phyloP scores from a whole-genome alignment of 2,797 vertebrate genomes.

The Chaetophractus vellerosus region DNA sequence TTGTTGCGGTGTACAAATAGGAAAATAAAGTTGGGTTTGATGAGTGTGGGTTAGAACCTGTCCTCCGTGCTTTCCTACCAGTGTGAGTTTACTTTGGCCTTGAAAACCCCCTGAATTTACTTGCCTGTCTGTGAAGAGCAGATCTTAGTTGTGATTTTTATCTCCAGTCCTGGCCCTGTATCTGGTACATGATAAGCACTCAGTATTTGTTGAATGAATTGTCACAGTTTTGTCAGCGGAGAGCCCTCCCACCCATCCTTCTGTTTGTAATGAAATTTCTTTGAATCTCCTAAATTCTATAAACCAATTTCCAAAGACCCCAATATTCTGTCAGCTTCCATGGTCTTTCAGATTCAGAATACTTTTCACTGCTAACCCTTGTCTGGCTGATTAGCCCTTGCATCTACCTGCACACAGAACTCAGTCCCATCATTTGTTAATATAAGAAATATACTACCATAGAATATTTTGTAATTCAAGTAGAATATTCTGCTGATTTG shows the following conservation, averaged over 20 bases:
- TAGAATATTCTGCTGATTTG: not conserved
- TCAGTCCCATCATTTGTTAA: not conserved
- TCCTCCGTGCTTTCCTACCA: not conserved
- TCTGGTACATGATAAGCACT: not conserved
- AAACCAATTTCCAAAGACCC: not conserved
- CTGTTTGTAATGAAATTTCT: constrained; percentile 16
- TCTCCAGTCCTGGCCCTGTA: not conserved
- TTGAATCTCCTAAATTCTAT: constrained; percentile 41
- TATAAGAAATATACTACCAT: not conserved
- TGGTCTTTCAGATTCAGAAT: not conserved
- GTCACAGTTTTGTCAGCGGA: not conserved
- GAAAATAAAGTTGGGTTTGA: not conserved
- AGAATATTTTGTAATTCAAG: not conserved
- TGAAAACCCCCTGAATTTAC: not conserved
- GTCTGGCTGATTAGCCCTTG: not conserved
- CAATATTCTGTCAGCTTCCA: not conserved
- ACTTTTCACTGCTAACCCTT: not conserved
- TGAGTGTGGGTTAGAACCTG: not conserved
- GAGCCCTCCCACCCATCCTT: not conserved
- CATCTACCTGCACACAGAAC: not conserved
- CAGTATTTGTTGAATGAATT: not conserved
- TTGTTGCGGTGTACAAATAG: not conserved
- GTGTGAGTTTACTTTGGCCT: not conserved
- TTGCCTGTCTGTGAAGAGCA: not conserved
- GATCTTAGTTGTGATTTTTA: not conserved